A percentile compares a stretch with the other conserved stretches of the same genome.
Evolutionary conservation across 1,140 invertebrate species (phyloP).

Genomic region (Drosophila navojoa): DNA sequence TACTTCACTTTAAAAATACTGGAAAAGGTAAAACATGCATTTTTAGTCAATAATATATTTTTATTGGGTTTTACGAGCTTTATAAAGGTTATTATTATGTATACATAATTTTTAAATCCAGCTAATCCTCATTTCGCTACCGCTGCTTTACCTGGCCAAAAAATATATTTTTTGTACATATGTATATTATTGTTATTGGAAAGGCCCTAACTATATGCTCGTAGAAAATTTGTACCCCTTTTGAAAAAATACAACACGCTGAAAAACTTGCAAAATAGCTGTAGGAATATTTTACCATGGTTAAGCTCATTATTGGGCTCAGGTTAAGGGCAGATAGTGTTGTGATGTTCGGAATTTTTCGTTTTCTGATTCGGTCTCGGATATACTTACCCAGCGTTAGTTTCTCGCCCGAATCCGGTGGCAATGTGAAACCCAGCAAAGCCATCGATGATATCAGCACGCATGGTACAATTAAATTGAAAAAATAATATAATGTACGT

Average conservation of each 20-base stretch:
- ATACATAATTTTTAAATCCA: conserved; percentile 62
- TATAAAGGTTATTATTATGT: conserved; percentile 20
- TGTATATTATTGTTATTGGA: conserved; percentile 11
- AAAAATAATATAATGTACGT: conserved; percentile 99
- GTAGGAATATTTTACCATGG: conserved; percentile 23
- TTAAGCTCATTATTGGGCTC: neutral
- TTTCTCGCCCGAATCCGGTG: conserved; percentile 99
- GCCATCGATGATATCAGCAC: conserved; percentile 99
- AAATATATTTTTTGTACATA: neutral
- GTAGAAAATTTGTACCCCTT: conserved; percentile 10
- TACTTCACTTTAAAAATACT: conserved; percentile 56
- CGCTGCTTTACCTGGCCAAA: conserved; percentile 65
- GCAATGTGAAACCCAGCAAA: conserved; percentile 97
- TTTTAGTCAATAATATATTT: conserved; percentile 51
- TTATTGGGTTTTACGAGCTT: conserved; percentile 19
- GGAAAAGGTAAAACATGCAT: conserved; percentile 64
- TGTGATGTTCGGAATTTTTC: conserved; percentile 7
- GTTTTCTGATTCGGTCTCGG: conserved; percentile 5
- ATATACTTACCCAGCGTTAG: conserved; percentile 94
- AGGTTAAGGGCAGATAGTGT: conserved; percentile 25
- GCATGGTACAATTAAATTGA: conserved; percentile 99
- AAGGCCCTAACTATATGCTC: conserved; percentile 34
- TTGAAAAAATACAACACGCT: conserved; percentile 20
- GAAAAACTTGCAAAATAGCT: conserved; percentile 39
- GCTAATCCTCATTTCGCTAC: conserved; percentile 84